Conservation (phyloP, 2,797 vertebrate species). For the Parauchenoglanis ngamensis region DNA sequence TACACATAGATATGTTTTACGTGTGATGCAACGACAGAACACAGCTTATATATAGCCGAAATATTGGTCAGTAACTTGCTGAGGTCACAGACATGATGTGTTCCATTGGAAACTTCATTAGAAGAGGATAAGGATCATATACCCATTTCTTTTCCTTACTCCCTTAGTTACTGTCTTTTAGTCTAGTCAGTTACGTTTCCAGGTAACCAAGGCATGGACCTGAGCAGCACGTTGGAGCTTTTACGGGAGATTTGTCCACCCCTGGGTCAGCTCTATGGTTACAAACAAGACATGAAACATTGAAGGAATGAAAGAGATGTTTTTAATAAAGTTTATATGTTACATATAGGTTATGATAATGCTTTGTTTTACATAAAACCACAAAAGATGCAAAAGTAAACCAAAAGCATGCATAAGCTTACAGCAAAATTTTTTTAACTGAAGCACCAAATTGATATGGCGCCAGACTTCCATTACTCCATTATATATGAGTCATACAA, state of each 20-base stretch:
- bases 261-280: not conserved
- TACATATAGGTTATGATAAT: too few species aligned
- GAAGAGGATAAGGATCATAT: not conserved
- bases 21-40: not conserved
- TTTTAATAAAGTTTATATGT: not conserved
- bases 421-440: conserved; percentile 61
- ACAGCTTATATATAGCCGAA: not conserved
- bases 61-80: not conserved
- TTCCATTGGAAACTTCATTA: not conserved
- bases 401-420: conserved; percentile 60
- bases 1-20: not conserved
- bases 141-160: not conserved
- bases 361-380: conserved; percentile 37
- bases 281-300: not conserved
- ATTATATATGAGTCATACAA: conserved; percentile 57
- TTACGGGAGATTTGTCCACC: not conserved
- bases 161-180: not conserved
- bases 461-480: conserved; percentile 48
- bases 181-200: not conserved
- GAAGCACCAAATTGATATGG: conserved; percentile 65
- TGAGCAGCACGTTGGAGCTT: not conserved
- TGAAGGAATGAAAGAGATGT: not conserved
- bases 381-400: conserved; percentile 39
- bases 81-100: not conserved
- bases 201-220: not conserved